Evolutionary conservation across 2,888 invertebrate species (phyloP).

Genomic region (Dugesia japonica): DNA sequence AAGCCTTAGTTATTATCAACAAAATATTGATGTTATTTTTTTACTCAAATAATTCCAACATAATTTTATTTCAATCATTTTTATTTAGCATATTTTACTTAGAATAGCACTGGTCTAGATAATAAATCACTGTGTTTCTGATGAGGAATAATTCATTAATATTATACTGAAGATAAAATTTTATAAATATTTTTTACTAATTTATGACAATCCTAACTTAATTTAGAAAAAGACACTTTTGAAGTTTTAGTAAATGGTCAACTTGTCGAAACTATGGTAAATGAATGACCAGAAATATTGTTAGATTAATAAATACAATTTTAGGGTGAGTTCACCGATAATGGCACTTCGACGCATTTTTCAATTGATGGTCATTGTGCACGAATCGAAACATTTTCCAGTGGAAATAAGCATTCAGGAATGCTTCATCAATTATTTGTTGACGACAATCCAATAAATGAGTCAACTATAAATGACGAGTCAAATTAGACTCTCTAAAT

Average conservation of each 20-base stretch:
- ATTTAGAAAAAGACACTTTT: background rate
- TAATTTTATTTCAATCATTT: too few species aligned
- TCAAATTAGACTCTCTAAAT: too few species aligned
- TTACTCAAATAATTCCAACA: too few species aligned
- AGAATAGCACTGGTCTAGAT: too few species aligned
- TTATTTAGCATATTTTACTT: too few species aligned
- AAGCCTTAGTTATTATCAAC: too few species aligned
- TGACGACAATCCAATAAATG: background rate
- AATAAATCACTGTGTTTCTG: too few species aligned
- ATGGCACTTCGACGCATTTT: background rate
- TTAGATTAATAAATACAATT: background rate
- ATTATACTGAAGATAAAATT: too few species aligned
- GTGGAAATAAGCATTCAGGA: slow-evolving; percentile 3
- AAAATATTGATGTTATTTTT: too few species aligned
- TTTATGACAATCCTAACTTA: too few species aligned
- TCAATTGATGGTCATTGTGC: background rate
- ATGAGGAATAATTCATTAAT: too few species aligned
- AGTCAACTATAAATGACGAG: background rate
- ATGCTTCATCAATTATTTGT: background rate
- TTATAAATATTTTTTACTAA: too few species aligned
- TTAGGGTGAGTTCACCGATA: background rate
- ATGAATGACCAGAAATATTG: background rate
- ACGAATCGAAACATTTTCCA: background rate
- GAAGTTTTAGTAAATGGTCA: background rate
- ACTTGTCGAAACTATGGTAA: background rate